Evolutionary conservation across 1,140 invertebrate genomes (phyloP).

Genomic region (Caenorhabditis inopinata): DNA sequence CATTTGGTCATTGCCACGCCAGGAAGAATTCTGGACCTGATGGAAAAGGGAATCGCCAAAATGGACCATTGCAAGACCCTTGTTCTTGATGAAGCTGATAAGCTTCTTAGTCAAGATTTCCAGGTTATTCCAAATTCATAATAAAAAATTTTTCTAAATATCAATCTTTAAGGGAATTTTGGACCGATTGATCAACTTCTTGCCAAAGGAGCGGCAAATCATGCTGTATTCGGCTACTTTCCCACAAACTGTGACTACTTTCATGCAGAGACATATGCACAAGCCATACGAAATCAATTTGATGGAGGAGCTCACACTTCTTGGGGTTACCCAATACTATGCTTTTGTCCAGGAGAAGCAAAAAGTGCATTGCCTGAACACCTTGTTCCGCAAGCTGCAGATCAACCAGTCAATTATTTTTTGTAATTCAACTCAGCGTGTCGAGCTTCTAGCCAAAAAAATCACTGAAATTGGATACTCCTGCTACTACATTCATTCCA

Average conservation of each 20-base stretch:
- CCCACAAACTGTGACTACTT: constrained; percentile 96
- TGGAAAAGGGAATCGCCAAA: constrained; percentile 93
- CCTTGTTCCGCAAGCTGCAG: constrained; percentile 98
- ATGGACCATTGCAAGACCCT: constrained; percentile 91
- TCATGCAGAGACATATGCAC: constrained; percentile 94
- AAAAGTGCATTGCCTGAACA: constrained; percentile 99
- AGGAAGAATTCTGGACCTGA: constrained; percentile 96
- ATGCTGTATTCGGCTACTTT: constrained; percentile 98
- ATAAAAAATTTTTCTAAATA: no score
- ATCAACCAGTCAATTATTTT: constrained; percentile 99
- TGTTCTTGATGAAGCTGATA: constrained; percentile 97
- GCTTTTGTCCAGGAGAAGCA: constrained; percentile 99
- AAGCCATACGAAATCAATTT: constrained; percentile 98
- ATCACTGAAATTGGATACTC: constrained; percentile 99
- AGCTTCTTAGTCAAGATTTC: constrained; percentile 97
- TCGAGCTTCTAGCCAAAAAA: constrained; percentile 96
- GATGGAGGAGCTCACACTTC: constrained; percentile 98
- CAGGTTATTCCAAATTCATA: no score
- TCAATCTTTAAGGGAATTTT: constrained; percentile 77
- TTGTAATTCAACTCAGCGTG: constrained; percentile 98
- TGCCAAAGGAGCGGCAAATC: constrained; percentile 93
- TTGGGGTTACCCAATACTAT: constrained; percentile 99
- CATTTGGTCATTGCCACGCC: constrained; percentile 99
- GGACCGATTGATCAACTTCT: constrained; percentile 75
- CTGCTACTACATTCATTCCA: constrained; percentile 99